Evolutionary conservation across 1,140 invertebrate genomes (phyloP).

Genomic region (Ips nitidus): DNA sequence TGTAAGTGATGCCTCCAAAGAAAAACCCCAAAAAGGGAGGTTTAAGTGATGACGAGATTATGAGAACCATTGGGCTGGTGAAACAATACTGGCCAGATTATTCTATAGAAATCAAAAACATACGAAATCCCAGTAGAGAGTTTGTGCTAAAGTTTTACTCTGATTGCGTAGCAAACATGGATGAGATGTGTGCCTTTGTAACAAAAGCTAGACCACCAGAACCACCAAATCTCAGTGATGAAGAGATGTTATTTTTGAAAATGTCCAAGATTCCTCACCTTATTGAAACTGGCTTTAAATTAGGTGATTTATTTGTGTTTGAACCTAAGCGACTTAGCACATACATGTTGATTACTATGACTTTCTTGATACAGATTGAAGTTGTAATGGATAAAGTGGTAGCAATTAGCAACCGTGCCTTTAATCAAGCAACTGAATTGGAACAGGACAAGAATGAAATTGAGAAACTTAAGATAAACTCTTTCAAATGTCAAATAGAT

Average conservation of each 20-base stretch:
- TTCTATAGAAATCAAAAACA: background rate
- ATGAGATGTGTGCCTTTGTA: slow-evolving; percentile 10
- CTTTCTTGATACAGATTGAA: slow-evolving; percentile 11
- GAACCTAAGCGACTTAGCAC: slow-evolving; percentile 16
- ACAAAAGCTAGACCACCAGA: background rate
- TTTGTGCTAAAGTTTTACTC: slow-evolving; percentile 24
- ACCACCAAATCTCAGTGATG: slow-evolving; percentile 1
- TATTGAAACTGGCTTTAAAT: slow-evolving; percentile 9
- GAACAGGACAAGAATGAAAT: slow-evolving; percentile 6
- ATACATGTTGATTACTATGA: slow-evolving; percentile 13
- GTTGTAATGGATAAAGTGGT: slow-evolving; percentile 10
- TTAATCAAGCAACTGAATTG: slow-evolving; percentile 3
- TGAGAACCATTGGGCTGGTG: slow-evolving; percentile 7
- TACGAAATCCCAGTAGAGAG: slow-evolving; percentile 16
- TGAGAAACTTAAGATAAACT: slow-evolving; percentile 10
- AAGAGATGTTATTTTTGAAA: slow-evolving; percentile 19
- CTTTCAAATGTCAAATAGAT: slow-evolving; percentile 2
- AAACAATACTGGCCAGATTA: slow-evolving; percentile 21
- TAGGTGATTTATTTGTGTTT: slow-evolving; percentile 24
- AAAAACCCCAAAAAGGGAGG: slow-evolving; percentile 10
- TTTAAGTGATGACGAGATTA: slow-evolving; percentile 7
- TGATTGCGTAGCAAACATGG: slow-evolving; percentile 17
- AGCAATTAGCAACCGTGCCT: slow-evolving; percentile 11
- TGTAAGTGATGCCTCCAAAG: slow-evolving; percentile 12
- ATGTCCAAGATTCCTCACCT: slow-evolving; percentile 15